phyloP scores from a whole-genome alignment of 2,113 vertebrate genomes.

The Passer montanus region DNA sequence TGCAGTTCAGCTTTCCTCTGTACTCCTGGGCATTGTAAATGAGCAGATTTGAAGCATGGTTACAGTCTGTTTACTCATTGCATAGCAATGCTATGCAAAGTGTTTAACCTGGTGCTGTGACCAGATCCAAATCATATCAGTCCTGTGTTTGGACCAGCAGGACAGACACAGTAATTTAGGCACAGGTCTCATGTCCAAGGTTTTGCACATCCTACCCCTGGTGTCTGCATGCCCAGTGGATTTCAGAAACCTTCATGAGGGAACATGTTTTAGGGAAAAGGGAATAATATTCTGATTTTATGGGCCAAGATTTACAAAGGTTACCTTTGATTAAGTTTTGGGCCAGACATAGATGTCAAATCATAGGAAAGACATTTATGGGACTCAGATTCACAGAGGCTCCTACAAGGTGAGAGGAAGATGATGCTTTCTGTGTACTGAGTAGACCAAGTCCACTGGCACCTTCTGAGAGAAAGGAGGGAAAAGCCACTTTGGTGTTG shows the following conservation, averaged over 20 bases:
- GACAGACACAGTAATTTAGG: not conserved
- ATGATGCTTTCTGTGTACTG: not conserved
- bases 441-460: not conserved
- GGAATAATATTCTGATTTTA: not conserved
- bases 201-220: not conserved
- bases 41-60: not conserved
- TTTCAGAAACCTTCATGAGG: not conserved
- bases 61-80: not conserved
- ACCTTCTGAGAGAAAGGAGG: not conserved
- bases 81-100: not conserved
- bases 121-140: not conserved
- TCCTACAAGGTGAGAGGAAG: not conserved
- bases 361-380: not conserved
- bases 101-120: not conserved
- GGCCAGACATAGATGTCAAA: not conserved
- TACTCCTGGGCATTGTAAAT: not conserved
- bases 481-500: not conserved
- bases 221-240: not conserved
- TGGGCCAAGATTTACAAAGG: not conserved
- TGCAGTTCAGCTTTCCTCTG: not conserved
- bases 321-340: not conserved
- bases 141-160: not conserved
- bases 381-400: not conserved
- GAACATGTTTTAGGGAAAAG: not conserved
- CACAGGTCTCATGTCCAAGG: accelerated